Evolutionary conservation across 2,797 vertebrate genomes (phyloP).

Genomic region (Alca torda): DNA sequence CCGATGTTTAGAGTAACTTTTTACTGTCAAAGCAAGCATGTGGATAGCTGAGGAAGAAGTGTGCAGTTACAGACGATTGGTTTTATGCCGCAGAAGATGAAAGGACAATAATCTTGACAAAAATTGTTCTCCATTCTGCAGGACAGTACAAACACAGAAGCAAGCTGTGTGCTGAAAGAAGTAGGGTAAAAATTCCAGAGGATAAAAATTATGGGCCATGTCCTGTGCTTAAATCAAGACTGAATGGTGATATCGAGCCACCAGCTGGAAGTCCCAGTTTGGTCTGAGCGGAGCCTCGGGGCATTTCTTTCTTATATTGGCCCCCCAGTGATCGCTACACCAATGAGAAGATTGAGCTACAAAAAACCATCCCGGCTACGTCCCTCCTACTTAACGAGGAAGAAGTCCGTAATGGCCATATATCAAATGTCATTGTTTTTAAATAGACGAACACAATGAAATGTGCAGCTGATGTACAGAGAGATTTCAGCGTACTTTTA

Average conservation of each 20-base stretch:
- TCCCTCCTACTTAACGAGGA: background rate
- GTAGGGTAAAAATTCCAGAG: slow-evolving; percentile 1
- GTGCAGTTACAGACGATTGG: background rate
- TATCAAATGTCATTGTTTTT: background rate
- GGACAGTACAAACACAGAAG: background rate
- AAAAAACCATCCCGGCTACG: background rate
- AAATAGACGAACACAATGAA: background rate
- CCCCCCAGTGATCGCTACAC: background rate
- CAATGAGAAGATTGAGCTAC: background rate
- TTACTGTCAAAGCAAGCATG: background rate
- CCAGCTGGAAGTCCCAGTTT: background rate
- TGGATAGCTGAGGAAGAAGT: background rate
- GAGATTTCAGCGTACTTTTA: background rate
- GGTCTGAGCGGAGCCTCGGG: background rate
- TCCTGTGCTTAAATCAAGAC: background rate
- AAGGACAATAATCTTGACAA: background rate
- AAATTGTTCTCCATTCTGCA: slow-evolving; percentile 5
- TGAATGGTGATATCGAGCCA: background rate
- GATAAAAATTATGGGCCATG: background rate
- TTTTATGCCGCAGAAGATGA: background rate
- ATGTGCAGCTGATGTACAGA: background rate
- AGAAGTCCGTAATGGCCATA: background rate
- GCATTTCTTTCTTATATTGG: background rate
- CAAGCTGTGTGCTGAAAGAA: background rate
- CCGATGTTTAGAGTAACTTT: background rate